Percentiles rank a stretch among this genome's conserved stretches.
Evolutionary conservation across 2,888 invertebrate species (phyloP).

Genomic region (Salticus scenicus): DNA sequence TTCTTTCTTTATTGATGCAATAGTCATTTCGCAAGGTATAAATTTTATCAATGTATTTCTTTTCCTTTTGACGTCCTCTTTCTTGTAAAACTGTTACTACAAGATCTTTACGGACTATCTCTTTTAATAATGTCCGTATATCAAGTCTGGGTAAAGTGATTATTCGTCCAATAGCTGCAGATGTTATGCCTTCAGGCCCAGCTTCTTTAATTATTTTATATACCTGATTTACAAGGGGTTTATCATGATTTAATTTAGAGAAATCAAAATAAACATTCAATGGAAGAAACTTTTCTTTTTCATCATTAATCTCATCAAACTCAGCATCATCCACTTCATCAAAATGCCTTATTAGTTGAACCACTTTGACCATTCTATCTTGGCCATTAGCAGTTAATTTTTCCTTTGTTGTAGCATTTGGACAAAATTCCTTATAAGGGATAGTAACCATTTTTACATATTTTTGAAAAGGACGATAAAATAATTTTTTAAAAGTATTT

Average conservation of each 20-base stretch:
- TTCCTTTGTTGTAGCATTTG: slow-evolving; percentile 78
- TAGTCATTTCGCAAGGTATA: slow-evolving; percentile 63
- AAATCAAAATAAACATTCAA: slow-evolving; percentile 44
- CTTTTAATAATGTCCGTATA: slow-evolving; percentile 75
- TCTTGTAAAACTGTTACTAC: slow-evolving; percentile 79
- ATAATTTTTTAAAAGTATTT: slow-evolving; percentile 65
- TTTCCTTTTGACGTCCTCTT: slow-evolving; percentile 79
- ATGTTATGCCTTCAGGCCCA: slow-evolving; percentile 79
- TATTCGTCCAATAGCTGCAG: slow-evolving; percentile 73
- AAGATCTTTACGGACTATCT: slow-evolving; percentile 76
- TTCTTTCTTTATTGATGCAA: slow-evolving; percentile 41
- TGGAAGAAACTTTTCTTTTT: not conserved
- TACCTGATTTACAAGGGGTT: slow-evolving; percentile 78
- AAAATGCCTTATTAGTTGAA: slow-evolving; percentile 52
- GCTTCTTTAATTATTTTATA: slow-evolving; percentile 78
- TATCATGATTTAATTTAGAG: slow-evolving; percentile 70
- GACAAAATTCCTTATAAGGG: slow-evolving; percentile 80
- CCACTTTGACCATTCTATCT: slow-evolving; percentile 77
- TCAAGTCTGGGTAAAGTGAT: slow-evolving; percentile 73
- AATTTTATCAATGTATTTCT: slow-evolving; percentile 69
- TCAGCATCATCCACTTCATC: slow-evolving; percentile 31
- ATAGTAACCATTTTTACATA: slow-evolving; percentile 73
- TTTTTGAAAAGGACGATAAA: slow-evolving; percentile 57
- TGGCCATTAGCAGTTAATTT: slow-evolving; percentile 76
- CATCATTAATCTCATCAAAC: slow-evolving; percentile 29